Conservation (phyloP, 2,113 vertebrate species). For the Paraplagusia blochii region DNA sequence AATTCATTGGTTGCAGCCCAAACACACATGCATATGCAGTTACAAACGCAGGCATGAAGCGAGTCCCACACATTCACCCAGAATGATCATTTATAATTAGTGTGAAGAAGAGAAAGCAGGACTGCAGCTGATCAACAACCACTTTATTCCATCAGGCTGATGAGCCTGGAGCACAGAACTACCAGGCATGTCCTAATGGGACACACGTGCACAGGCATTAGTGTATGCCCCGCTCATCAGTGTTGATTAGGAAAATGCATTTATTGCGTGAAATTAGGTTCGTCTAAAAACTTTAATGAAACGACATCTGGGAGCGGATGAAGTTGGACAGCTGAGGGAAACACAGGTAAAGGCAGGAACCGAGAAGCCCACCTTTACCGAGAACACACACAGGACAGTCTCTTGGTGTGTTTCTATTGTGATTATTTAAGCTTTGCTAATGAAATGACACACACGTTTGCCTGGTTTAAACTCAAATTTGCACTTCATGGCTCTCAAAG, state of each 20-base stretch:
- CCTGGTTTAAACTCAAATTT: not conserved
- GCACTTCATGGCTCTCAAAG: no score
- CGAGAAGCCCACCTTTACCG: not conserved
- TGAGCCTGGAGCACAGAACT: constrained; percentile 43
- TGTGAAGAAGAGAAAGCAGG: constrained; percentile 29
- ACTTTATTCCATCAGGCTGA: constrained; percentile 40
- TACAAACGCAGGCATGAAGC: no score
- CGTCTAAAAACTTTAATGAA: constrained; percentile 45
- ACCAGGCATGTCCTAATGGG: constrained; percentile 45
- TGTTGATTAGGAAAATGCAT: constrained; percentile 67
- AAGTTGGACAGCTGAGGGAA: constrained; percentile 43
- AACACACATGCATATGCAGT: no score
- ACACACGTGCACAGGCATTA: not conserved
- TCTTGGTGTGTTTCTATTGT: not conserved
- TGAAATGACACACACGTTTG: not conserved
- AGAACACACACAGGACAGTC: not conserved
- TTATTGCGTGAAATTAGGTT: constrained; percentile 64
- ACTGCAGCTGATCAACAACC: constrained; percentile 48
- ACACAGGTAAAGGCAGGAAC: constrained; percentile 39
- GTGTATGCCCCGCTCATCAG: constrained; percentile 44
- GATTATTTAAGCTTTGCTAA: not conserved
- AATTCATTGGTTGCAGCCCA: no score
- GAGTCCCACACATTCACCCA: not conserved
- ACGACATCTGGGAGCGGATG: constrained; percentile 31
- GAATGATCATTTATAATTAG: constrained; percentile 49